A percentile compares a stretch with the other conserved stretches of the same genome.
These are phyloP conservation scores for Colistium nudipinnis DNA, from an alignment of 2,113 vertebrate species.

Conservation along the genomic window DNA sequence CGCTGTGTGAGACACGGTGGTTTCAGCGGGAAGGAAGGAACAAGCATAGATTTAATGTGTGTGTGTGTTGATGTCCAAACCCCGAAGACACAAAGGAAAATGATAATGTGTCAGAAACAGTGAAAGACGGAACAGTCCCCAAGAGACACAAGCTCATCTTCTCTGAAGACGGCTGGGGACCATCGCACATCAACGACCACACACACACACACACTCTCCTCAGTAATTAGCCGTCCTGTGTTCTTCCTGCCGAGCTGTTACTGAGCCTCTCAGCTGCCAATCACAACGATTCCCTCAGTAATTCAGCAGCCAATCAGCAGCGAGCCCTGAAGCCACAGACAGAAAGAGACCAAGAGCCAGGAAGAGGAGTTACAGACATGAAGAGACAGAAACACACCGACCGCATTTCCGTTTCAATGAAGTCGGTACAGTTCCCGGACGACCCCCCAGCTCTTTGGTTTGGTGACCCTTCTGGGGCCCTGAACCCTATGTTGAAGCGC, in stretches of 20 bases:
- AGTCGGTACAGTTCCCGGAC: too few relatives aligned
- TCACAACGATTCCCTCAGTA: constrained; percentile 47
- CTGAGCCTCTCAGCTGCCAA: constrained; percentile 59
- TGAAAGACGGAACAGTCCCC: constrained; percentile 6
- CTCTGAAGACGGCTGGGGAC: constrained; percentile 61
- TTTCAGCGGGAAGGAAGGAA: too few relatives aligned
- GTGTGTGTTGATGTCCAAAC: too few relatives aligned
- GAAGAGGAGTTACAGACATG: not conserved
- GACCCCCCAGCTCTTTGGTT: too few relatives aligned
- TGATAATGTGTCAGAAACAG: constrained; percentile 9
- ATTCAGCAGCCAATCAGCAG: constrained; percentile 55
- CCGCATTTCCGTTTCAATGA: too few relatives aligned
- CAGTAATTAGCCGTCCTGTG: constrained; percentile 64
- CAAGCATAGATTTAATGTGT: too few relatives aligned
- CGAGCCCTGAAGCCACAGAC: constrained; percentile 47
- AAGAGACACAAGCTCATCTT: constrained; percentile 47
- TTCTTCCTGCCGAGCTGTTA: constrained; percentile 55
- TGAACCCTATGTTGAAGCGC: too few relatives aligned
- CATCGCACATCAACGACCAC: constrained; percentile 44
- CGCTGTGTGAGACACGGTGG: too few relatives aligned
- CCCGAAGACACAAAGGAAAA: not conserved
- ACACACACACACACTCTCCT: constrained; percentile 24
- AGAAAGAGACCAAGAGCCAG: constrained; percentile 24
- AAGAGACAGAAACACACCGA: not conserved
- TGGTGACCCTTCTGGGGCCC: too few relatives aligned